phyloP scores from a whole-genome alignment of 2,888 invertebrate species.

The Catocala fraxini region DNA sequence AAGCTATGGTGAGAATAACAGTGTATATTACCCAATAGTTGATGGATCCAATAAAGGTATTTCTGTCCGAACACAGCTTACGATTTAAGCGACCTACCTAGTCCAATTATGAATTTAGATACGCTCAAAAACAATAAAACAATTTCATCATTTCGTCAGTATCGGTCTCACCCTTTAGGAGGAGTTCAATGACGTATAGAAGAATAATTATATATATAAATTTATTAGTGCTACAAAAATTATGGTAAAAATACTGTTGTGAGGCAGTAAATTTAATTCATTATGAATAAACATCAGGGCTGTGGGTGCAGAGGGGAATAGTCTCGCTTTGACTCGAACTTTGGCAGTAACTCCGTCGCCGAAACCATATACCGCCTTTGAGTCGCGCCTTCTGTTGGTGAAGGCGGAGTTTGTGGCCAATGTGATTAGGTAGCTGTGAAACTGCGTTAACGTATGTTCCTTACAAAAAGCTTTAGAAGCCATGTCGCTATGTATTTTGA shows the following conservation, averaged over 20 bases:
- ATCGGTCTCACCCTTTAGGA: too few relatives aligned
- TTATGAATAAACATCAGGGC: conserved; percentile 48
- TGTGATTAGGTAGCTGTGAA: conserved; percentile 35
- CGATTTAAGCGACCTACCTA: too few relatives aligned
- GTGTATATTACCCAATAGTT: too few relatives aligned
- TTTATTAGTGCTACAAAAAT: conserved; percentile 1
- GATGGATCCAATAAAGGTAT: too few relatives aligned
- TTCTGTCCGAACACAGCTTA: too few relatives aligned
- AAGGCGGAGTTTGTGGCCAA: conserved; percentile 28
- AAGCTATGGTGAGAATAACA: too few relatives aligned
- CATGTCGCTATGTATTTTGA: not conserved
- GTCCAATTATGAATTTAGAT: too few relatives aligned
- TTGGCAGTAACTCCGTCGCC: conserved; percentile 15
- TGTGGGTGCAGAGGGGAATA: conserved; percentile 24
- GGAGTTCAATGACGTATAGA: too few relatives aligned
- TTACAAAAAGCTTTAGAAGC: not conserved
- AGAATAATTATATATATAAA: too few relatives aligned
- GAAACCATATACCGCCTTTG: conserved; percentile 38
- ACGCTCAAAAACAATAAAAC: too few relatives aligned
- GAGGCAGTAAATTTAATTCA: conserved; percentile 42
- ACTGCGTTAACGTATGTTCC: conserved; percentile 1
- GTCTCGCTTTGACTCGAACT: conserved; percentile 31
- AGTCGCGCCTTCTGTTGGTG: conserved; percentile 23
- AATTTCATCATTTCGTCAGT: too few relatives aligned
- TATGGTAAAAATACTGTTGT: conserved; percentile 31